Evolutionary conservation across 2,113 vertebrate genomes (phyloP).

Genomic region (Tapirus terrestris): DNA sequence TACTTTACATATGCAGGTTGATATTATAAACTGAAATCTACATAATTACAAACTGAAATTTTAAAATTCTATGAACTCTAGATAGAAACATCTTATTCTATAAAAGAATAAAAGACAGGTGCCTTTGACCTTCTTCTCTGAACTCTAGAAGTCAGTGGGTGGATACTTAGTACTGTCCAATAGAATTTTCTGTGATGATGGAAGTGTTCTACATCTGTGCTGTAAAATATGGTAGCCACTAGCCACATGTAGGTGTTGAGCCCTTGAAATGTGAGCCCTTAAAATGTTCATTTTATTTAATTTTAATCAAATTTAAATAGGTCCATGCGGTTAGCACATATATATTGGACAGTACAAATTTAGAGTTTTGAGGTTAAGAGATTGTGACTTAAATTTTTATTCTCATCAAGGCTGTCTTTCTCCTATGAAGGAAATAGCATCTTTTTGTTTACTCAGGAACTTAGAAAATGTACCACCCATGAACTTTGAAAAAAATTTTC

Average conservation of each 20-base stretch:
- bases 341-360: neutral
- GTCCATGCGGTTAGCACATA: neutral
- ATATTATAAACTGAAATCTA: neutral
- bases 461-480: neutral
- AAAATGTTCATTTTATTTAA: neutral
- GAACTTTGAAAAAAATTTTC: neutral
- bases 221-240: neutral
- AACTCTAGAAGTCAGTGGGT: neutral
- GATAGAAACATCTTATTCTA: neutral
- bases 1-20: neutral
- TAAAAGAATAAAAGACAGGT: neutral
- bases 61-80: neutral
- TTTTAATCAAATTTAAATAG: neutral
- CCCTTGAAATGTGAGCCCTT: neutral
- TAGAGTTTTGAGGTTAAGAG: neutral
- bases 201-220: neutral
- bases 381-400: neutral
- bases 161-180: neutral
- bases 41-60: neutral
- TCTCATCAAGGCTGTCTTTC: neutral
- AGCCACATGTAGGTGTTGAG: neutral
- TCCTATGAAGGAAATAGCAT: neutral
- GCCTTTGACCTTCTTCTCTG: neutral
- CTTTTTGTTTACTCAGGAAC: neutral
- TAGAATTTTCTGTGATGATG: neutral